Evolutionary conservation across 2,113 vertebrate species (phyloP), one percentile per base, ranked within the genome.

Genomic region (Mesoclemmys tuberculata): DNA sequence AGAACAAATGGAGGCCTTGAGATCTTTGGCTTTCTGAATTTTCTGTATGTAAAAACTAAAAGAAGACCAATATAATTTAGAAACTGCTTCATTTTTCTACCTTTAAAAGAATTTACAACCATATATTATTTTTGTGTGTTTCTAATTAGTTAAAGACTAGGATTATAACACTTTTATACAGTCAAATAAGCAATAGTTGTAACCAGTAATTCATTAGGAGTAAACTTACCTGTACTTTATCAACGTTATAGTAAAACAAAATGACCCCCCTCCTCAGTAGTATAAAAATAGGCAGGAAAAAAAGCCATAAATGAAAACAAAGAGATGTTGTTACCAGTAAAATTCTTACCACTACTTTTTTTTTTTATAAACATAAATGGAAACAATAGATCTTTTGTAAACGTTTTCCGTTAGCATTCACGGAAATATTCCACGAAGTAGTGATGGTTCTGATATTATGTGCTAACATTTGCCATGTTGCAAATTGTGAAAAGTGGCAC

Each of bases 51-150:
- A 56, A 46, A 82, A 89, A 84, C 71, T 90, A 64, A 61, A 18
- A 3, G 27, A 81, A 81, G 24, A 24, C 18, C 82, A 81, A 85
- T 82, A 68, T 74, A 85, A 90, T 90, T 91, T 95, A 75, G 88
- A 29, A 22, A 89, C 12, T n/a, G 10, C 46, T 88, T 89, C 46
- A 26, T 13, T 26, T 79, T 91, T 27, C 10, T 68, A 7, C 19
- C 88, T 84, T 92, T 80, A 80, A 91, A 93, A 54, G 92, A 78
- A 64, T 93, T 87, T 88, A 41, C 38, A 71, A 74, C 16, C 79
- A 1, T 85, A n/a, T 82, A 89, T 96, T 94, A 92, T 93, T 41
- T 90, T 46, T 88, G 79, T 90, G 55, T 77, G 86, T 96, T 96
- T 91, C 78, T n/a, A 87, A 2, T 91, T 93, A 81, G 46, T 80